phyloP scores from a whole-genome alignment of 2,888 invertebrate species.

The Eupithecia pulchellata region DNA sequence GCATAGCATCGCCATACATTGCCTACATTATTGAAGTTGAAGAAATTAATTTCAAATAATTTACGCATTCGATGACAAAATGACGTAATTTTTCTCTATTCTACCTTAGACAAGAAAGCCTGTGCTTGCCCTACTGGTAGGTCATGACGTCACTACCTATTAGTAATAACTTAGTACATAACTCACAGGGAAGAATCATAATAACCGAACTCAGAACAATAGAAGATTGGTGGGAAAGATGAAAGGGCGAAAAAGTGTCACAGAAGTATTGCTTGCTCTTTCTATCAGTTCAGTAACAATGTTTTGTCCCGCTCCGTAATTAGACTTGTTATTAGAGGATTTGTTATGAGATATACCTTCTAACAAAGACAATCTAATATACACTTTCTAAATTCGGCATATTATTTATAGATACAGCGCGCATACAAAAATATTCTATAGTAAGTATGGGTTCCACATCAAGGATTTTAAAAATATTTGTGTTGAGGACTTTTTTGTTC shows the following conservation, averaged over 20 bases:
- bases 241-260: background rate
- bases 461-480: background rate
- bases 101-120: too few species aligned
- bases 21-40: too few species aligned
- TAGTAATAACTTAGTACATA: background rate
- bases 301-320: background rate
- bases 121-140: too few species aligned
- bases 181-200: too few species aligned
- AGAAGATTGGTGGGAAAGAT: background rate
- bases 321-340: too few species aligned
- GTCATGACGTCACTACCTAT: background rate
- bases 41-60: too few species aligned
- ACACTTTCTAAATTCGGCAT: too few species aligned
- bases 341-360: too few species aligned
- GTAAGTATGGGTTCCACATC: background rate
- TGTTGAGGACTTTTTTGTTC: background rate
- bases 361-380: too few species aligned
- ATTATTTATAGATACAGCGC: background rate
- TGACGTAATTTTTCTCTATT: too few species aligned
- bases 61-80: too few species aligned
- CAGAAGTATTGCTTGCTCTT: background rate
- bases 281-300: background rate
- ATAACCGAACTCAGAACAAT: background rate
- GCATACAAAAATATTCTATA: background rate
- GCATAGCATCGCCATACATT: too few species aligned